A percentile compares a stretch with the other conserved stretches of the same genome.
Conservation (phyloP, 2,888 invertebrate species). For the Phanerotoma sp. region DNA sequence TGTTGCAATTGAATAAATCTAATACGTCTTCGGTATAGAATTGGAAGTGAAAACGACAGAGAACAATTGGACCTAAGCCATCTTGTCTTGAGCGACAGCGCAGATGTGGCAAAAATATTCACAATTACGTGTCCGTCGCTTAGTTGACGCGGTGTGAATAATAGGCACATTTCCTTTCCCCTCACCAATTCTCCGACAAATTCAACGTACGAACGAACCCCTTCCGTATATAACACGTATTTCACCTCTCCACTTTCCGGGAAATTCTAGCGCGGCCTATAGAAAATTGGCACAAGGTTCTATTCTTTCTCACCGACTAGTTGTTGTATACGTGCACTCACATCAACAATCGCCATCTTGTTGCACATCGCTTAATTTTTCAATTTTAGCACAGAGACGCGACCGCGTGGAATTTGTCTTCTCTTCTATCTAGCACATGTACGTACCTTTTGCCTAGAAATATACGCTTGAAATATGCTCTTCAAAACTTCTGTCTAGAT, state of each 20-base stretch:
- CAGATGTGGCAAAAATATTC: conserved; percentile 55
- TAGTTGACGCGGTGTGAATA: conserved; percentile 45
- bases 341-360: conserved; percentile 27
- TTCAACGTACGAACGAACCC: neutral
- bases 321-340: too few relatives aligned
- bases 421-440: neutral
- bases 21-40: neutral
- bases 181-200: neutral
- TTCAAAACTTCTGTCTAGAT: too few relatives aligned
- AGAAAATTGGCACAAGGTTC: conserved; percentile 53
- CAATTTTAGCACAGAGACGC: conserved; percentile 16
- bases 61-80: conserved; percentile 55
- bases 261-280: conserved; percentile 39
- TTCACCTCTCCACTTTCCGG: conserved; percentile 35
- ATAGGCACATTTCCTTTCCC: conserved; percentile 36
- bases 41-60: conserved; percentile 30
- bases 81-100: conserved; percentile 52
- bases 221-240: conserved; percentile 10
- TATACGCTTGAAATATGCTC: too few relatives aligned
- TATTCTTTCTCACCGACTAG: too few relatives aligned
- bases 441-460: neutral
- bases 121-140: conserved; percentile 50
- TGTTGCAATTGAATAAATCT: neutral
- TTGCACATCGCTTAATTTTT: conserved; percentile 9
- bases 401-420: neutral